Percentiles rank a stretch among this genome's conserved stretches.
Evolutionary conservation across 92 coral and sea anemone genomes (phyloP).

Genomic region (Diadumene lineata): DNA sequence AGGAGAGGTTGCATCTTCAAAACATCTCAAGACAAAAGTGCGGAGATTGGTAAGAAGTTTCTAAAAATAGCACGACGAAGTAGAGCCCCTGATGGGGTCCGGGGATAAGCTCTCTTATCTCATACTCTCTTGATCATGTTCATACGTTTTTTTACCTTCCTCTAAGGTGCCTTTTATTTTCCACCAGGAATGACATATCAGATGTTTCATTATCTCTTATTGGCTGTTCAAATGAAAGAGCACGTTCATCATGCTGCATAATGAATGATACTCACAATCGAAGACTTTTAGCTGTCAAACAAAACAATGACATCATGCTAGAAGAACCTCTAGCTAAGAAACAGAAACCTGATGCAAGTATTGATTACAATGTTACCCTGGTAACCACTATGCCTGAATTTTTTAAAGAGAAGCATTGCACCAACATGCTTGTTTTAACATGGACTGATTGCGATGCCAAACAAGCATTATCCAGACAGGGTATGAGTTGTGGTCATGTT

Average conservation of each 20-base stretch:
- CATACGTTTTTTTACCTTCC: too few species aligned
- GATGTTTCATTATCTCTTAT: slow-evolving; percentile 43
- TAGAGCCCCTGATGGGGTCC: too few species aligned
- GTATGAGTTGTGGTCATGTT: slow-evolving; percentile 17
- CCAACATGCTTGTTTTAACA: slow-evolving; percentile 52
- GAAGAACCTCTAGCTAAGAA: slow-evolving; percentile 45
- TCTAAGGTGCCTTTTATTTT: background rate
- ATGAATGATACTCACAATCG: background rate
- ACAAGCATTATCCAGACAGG: background rate
- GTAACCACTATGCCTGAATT: slow-evolving; percentile 58
- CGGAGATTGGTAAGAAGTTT: too few species aligned
- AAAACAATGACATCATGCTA: background rate
- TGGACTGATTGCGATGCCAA: slow-evolving; percentile 42
- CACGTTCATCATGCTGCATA: slow-evolving; percentile 19
- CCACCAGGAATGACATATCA: slow-evolving; percentile 25
- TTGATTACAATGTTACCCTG: slow-evolving; percentile 32
- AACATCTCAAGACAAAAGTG: too few species aligned
- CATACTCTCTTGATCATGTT: too few species aligned
- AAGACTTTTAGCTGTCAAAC: background rate
- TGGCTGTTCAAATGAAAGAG: slow-evolving; percentile 15
- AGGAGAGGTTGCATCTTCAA: too few species aligned
- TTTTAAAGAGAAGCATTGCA: slow-evolving; percentile 13
- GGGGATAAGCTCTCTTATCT: too few species aligned
- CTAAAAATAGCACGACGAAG: too few species aligned
- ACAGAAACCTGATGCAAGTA: slow-evolving; percentile 37